Conservation (phyloP, 2,797 vertebrate genomes). For the Crenichthys baileyi region DNA sequence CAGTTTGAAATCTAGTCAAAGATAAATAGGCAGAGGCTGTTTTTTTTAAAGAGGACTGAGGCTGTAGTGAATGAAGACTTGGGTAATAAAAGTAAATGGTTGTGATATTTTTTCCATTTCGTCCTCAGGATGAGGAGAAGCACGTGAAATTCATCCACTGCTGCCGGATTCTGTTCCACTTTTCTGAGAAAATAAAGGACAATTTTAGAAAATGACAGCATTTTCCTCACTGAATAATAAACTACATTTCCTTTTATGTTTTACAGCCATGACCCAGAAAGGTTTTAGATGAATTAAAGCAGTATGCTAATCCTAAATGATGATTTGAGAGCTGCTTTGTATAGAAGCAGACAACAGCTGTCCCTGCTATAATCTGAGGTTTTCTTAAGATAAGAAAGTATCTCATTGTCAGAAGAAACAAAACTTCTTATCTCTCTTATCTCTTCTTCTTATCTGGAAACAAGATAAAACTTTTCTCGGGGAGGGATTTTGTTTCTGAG, state of each 20-base stretch:
- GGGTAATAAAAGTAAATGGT: conserved; percentile 62
- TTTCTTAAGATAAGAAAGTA: conserved; percentile 2
- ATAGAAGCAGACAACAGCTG: not conserved
- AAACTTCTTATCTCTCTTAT: conserved; percentile 4
- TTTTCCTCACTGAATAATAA: not conserved
- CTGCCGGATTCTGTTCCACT: conserved; percentile 14
- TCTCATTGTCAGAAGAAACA: not conserved
- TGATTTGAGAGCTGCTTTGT: not conserved
- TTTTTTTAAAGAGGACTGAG: conserved; percentile 43
- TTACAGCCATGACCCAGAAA: not conserved
- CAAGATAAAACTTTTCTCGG: not conserved
- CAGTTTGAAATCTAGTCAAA: conserved; percentile 61
- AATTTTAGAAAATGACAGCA: conserved; percentile 5
- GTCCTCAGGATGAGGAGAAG: conserved; percentile 45
- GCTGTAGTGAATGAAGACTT: conserved; percentile 36
- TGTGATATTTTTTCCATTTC: conserved; percentile 6
- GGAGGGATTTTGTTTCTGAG: not conserved
- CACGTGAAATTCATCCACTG: conserved; percentile 50
- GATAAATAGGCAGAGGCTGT: conserved; percentile 47
- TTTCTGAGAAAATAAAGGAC: conserved; percentile 24
- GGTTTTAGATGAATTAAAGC: not conserved
- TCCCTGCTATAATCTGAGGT: not conserved
- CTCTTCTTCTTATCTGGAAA: no score
- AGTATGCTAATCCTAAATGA: not conserved
- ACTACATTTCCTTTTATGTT: not conserved